phyloP scores from a whole-genome alignment of 2,888 invertebrate species.

The Mesoligia furuncula region DNA sequence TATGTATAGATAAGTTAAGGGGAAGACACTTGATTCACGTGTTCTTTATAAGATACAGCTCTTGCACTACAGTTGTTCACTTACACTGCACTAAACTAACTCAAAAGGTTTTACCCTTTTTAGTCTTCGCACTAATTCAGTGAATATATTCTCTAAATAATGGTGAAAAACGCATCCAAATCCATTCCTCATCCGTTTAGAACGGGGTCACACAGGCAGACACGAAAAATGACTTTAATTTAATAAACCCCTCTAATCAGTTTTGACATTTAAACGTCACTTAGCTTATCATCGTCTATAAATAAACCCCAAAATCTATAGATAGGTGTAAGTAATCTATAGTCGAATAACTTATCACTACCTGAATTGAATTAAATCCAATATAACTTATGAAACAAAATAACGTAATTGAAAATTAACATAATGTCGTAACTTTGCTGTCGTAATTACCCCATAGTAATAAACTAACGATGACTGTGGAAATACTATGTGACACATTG shows the following conservation, averaged over 20 bases:
- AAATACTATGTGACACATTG: constrained; percentile 20
- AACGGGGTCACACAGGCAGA: not conserved
- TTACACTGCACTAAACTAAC: too few relatives aligned
- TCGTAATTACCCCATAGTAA: not conserved
- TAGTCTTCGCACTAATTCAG: too few relatives aligned
- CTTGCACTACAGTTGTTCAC: too few relatives aligned
- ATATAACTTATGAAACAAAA: not conserved
- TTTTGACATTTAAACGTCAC: too few relatives aligned
- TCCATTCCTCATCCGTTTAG: not conserved
- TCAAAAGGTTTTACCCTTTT: too few relatives aligned
- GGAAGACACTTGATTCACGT: too few relatives aligned
- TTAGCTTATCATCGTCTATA: too few relatives aligned
- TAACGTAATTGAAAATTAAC: constrained; percentile 18
- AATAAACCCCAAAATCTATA: too few relatives aligned
- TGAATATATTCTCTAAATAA: not conserved
- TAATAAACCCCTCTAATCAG: not conserved
- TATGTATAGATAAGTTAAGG: too few relatives aligned
- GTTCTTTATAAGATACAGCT: too few relatives aligned
- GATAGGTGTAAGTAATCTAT: too few relatives aligned
- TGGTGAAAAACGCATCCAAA: not conserved
- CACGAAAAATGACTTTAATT: not conserved
- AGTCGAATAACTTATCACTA: not conserved
- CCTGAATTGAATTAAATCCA: not conserved
- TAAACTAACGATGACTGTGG: constrained; percentile 16
- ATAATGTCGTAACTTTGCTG: not conserved